Evolutionary conservation across 2,113 vertebrate genomes (phyloP), one percentile per base, ranked within the genome.

Genomic region (Neogobius melanostomus): DNA sequence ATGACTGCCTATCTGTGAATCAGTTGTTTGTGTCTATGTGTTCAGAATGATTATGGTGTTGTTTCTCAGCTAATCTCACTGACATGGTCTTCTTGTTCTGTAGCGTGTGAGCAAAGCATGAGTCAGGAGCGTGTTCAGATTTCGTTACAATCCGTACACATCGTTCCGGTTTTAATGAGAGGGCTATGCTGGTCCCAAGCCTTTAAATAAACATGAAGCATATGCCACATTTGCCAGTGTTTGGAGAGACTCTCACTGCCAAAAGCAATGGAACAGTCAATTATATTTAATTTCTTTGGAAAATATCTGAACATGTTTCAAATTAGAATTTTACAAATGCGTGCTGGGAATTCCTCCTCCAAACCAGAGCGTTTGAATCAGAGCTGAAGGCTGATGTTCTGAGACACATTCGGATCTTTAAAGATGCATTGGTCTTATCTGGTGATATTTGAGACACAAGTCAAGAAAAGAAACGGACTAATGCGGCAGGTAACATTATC

Each of bases 191-290:
- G 80, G 84, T 75, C 63, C 79, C 68, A 62, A 69, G 69, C 80
- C 57, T 69, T 87, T 81, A 83, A 86, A 86, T 85, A 82, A 81
- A 85, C 81, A 88, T 76, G 77, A 81, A 68, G 69, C 59, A 50
- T 61, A 69, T 73, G 75, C 57, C 63, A 73, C 52, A 11, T 44
- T 45, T 56, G 66, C 63, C 66, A 8, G 50, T n/a, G 11, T 71
- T 74, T 74, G 76, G 70, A 57, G 62, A 66, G 60, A 57, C 46
- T 5, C 16, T 7, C 21, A 12, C 45, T 7, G 59, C 50, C 69
- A 53, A 73, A 28, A 68, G 53, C 45, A 66, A 63, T 6, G 53
- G 51, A 75, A 77, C 44, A 61, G 60, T 56, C 59, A 14, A 66
- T 44, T 74, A 53, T 64, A 69, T 71, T 62, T 7, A 46, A 16